A percentile compares a stretch with the other conserved stretches of the same genome.
These are phyloP conservation scores for Arenaria interpres DNA, from an alignment of 2,113 vertebrate species.

Conservation along the genomic window DNA sequence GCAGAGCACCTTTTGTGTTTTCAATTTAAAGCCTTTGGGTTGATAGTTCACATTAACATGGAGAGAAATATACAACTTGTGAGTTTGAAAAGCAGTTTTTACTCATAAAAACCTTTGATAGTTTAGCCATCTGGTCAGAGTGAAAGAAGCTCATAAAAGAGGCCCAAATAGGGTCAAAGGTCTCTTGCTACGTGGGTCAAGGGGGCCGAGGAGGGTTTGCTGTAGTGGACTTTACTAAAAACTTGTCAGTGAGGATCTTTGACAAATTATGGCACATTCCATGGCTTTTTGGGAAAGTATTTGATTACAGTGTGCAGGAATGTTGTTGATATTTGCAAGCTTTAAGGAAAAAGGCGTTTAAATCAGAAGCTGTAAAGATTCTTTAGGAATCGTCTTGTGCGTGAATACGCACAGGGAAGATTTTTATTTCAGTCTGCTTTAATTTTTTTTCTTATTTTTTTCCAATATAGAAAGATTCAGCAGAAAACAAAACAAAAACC, in stretches of 20 bases:
- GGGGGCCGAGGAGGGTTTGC: slow-evolving; percentile 85
- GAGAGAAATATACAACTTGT: slow-evolving; percentile 85
- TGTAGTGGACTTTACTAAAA: slow-evolving; percentile 89
- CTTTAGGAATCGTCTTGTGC: not conserved
- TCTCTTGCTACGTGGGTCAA: slow-evolving; percentile 91
- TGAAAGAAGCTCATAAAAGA: slow-evolving; percentile 93
- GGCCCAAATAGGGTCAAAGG: slow-evolving; percentile 94
- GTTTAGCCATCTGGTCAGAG: slow-evolving; percentile 98
- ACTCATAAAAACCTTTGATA: slow-evolving; percentile 99
- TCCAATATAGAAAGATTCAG: slow-evolving; percentile 11
- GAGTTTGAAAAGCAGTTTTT: slow-evolving; percentile 89
- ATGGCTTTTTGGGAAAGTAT: slow-evolving; percentile 81
- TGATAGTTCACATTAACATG: slow-evolving; percentile 80
- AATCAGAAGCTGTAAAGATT: not conserved
- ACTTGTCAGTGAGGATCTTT: slow-evolving; percentile 90
- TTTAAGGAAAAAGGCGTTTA: not conserved
- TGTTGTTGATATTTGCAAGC: slow-evolving; percentile 81
- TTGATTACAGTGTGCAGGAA: slow-evolving; percentile 87
- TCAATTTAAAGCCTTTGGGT: slow-evolving; percentile 69
- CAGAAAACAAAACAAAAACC: slow-evolving; percentile 50
- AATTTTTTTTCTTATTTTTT: not conserved
- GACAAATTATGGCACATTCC: slow-evolving; percentile 97
- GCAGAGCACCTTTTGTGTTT: slow-evolving; percentile 72
- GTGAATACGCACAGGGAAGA: not conserved
- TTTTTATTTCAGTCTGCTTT: not conserved